Base-by-base conservation (phyloP, 2,113 vertebrate species). In the Malurus alboscapulatus region DNA sequence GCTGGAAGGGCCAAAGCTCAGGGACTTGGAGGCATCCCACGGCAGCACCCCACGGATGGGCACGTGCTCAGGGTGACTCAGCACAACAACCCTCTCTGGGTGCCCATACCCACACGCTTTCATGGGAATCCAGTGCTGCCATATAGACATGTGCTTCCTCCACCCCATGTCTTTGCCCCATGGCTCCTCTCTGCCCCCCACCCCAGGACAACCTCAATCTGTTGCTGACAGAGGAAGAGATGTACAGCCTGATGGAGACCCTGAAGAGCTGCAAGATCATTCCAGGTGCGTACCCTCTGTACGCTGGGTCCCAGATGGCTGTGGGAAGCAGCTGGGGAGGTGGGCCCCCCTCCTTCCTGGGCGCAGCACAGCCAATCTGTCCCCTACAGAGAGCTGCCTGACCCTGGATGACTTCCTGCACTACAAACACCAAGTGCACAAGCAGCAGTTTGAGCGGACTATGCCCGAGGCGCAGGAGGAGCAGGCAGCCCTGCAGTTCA, bases 191-290 rank as follows among this genome's bases (percentile, higher is more conserved):
- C 50, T 68, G 22, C 5, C 11, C 24, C 45, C 48, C 7, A n/a
- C 20, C 9, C 26, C 93, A 99, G 99, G 98, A 99, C 96, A 99
- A 99, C 90, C 98, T 99, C 85, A 99, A 99, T 95, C 97, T 99
- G 63, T 98, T 99, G 66, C 98, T 99, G 54, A 99, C 99, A 1
- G 99, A 99, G 38, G 99, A 99, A 51, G 99, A 99, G 97, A 98
- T 99, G 99, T 99, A 98, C 92, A 99, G 98, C 95, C 98, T 99
- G 42, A 98, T 98, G 96, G 98, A 99, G 95, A 98, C 97, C 55
- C 98, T 99, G 94, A 98, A 95, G 83, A 98, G 98, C 59, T 99
- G 99, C 97, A 99, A 99, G 97, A 98, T 99, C 94, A 98, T 99
- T 84, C 99, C 99, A 86, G 99, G 99, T 99, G 91, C 27, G 77